Evolutionary conservation across 2,113 vertebrate genomes (phyloP).

Genomic region (Hemiprocne comata): DNA sequence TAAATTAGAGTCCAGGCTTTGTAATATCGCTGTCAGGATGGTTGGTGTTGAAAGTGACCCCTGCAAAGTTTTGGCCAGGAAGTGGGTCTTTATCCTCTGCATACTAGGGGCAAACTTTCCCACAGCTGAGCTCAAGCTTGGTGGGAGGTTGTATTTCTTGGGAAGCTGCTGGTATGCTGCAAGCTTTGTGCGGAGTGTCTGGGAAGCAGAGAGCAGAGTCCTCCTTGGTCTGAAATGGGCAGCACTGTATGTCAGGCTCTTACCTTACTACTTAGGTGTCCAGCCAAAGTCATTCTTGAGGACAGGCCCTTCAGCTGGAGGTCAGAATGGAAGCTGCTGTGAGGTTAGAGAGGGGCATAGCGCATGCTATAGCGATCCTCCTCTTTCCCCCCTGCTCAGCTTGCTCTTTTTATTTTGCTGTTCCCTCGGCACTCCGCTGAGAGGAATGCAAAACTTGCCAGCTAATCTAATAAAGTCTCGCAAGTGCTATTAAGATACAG

Average conservation of each 20-base stretch:
- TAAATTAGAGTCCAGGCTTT: background rate
- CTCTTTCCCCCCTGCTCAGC: background rate
- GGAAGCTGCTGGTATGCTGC: conserved; percentile 6
- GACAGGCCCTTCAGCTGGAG: background rate
- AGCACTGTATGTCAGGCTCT: rapidly evolving
- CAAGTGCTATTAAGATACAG: conserved; percentile 14
- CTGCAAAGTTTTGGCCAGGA: conserved; percentile 16
- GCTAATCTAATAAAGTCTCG: background rate
- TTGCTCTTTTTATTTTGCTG: background rate
- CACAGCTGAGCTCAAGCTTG: conserved; percentile 2
- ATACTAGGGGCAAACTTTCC: conserved; percentile 40
- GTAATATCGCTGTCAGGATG: background rate
- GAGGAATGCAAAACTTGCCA: conserved; percentile 19
- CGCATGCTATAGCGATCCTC: rapidly evolving
- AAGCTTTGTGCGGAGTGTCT: background rate
- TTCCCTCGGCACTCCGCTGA: background rate
- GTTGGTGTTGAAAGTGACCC: background rate
- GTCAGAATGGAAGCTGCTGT: background rate
- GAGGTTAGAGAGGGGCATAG: background rate
- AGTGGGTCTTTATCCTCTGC: conserved; percentile 28
- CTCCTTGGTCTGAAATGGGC: background rate
- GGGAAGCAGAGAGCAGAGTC: rapidly evolving
- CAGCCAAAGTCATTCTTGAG: background rate
- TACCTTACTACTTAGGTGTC: background rate
- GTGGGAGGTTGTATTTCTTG: background rate